Evolutionary conservation across 1,140 invertebrate genomes (phyloP), one percentile per base, ranked within the genome.

Genomic region (Aleiodes sp.): DNA sequence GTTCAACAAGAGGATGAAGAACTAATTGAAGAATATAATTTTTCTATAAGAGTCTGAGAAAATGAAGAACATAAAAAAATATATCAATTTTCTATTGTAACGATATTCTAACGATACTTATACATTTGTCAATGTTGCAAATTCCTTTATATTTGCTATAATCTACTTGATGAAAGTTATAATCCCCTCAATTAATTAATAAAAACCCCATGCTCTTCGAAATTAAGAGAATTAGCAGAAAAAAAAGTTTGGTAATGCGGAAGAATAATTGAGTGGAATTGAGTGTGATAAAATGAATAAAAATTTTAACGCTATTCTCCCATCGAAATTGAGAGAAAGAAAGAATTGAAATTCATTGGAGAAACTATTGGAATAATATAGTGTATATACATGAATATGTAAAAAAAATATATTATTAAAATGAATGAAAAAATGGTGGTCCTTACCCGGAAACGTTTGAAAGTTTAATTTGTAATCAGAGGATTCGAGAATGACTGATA

Each of bases 91-190:
- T 63, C 37, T 63, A 63, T 63, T 41, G 61, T 63, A 39, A 41
- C 31, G 4, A 61, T n/a, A 63, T 63, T 21, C 16, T 37, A 63
- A 16, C 24, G 24, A 19, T 63, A 62, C 56, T 35, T 63, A 63
- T 63, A 63, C 61, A 41, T 43, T 41, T 26, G 35, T 63, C 61
- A 39, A 63, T 63, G 35, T 63, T 28, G 61, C 61, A 63, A 24
- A 63, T 39, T 35, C 39, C 37, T 63, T 63, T 63, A 63, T 63
- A 63, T 63, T 63, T 63, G 61, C 61, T 63, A 63, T 39, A n/a
- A n/a, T n/a, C 37, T 59, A 56, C 3, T 52, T 14, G 29, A 56
- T 14, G 24, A 59, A 67, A 67, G 21, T 59, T 59, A 24, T 24
- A 21, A 59, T 19, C 33, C 65, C 19, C n/a, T n/a, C n/a, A n/a